Conservation (phyloP, 1,140 invertebrate species). For the Portunus trituberculatus region DNA sequence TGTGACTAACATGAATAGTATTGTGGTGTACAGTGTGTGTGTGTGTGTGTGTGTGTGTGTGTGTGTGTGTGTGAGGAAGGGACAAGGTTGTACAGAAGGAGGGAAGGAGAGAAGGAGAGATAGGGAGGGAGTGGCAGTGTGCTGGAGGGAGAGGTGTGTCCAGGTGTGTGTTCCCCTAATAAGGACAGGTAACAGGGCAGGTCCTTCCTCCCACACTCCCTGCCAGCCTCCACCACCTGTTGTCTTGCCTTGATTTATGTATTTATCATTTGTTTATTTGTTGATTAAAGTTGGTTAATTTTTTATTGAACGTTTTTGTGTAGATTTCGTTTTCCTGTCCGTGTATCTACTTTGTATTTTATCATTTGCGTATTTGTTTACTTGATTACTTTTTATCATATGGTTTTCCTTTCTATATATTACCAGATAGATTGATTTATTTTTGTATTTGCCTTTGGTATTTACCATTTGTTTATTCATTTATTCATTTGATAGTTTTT, state of each 20-base stretch:
- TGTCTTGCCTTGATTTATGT: neutral
- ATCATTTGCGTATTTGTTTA: neutral
- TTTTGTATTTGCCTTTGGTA: neutral
- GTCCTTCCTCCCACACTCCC: neutral
- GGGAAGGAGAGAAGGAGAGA: neutral
- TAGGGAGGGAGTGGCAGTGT: too few species aligned
- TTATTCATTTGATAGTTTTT: neutral
- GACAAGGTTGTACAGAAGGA: neutral
- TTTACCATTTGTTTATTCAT: neutral
- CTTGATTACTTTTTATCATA: neutral
- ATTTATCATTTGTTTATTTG: neutral
- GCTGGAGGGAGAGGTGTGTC: constrained; percentile 1
- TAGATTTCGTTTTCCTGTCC: neutral
- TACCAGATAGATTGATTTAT: too few species aligned
- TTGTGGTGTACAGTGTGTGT: too few species aligned
- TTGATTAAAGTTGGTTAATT: neutral
- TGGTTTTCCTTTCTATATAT: too few species aligned
- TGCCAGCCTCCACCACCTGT: neutral
- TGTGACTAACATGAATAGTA: too few species aligned
- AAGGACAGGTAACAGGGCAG: neutral
- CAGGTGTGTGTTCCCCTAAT: neutral
- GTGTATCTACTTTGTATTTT: neutral
- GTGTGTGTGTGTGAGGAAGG: neutral
- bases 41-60: too few species aligned
- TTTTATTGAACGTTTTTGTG: neutral